Base-by-base conservation (phyloP, 2,888 invertebrate genomes). In the Idaea biselata region DNA sequence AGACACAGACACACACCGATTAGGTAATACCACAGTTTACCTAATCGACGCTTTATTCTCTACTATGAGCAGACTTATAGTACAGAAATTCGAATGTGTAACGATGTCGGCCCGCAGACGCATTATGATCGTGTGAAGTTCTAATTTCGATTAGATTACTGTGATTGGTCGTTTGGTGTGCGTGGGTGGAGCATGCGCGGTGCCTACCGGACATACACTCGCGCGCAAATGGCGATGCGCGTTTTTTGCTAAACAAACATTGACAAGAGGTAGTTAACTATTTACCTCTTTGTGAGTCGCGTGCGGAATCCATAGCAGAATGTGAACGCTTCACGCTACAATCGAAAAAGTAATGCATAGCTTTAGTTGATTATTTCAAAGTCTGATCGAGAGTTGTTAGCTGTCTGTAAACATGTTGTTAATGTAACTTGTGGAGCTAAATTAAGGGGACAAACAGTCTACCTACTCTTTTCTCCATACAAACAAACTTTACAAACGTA, bases 81-180 rank as follows among this genome's bases (percentile, higher is more conserved):
- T 68, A 59, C 60, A 60, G 53, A 56, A 61, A 73, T 76, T 71
- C 72, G 75, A 81, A 78, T 58, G 80, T 79, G 77, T 76, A 67
- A 72, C 63, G 64, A 58, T 67, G 68, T 75, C 81, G 79, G 76
- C 79, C 79, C 78, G 76, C 67, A 74, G 74, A 74, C 68, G 74
- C 75, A 79, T 84, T 79, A 79, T 80, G 75, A 80, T 78, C 75
- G 81, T 79, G 81, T 80, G 79, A 81, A 83, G 81, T 83, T 86
- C 80, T 84, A 84, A 88, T 86, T 86, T 87, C 79, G 73, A 83
- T 82, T 81, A 83, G 81, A 82, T 83, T 78, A 80, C 79, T 80
- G 81, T 84, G 87, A 89, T 89, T 89, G 89, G 88, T 73, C 68
- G 71, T 65, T 18, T 64, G 70, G 64, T 72, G 67, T 68, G 70